Evolutionary conservation across 1,140 invertebrate genomes (phyloP), one percentile per base, ranked within the genome.

Genomic region (Parapsyche elsis): DNA sequence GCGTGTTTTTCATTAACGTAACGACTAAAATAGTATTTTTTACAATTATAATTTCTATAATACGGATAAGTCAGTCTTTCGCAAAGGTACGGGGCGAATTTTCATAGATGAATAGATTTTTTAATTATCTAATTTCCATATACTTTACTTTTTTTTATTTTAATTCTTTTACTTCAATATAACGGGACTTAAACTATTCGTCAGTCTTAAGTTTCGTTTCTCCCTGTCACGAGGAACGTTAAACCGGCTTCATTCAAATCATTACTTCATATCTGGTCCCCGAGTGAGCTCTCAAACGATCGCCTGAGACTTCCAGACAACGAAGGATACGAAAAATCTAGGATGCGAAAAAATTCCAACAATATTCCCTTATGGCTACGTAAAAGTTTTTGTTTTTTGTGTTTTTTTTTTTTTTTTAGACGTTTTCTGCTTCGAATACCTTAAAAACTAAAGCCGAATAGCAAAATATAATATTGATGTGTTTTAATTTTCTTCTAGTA

Each of bases 121-220:
- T 14, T 53, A 16, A 14, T 53, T 53, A 53, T 53, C 49, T 53
- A 53, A 53, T 5, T 1, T 14, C 4, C 49, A 53, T 53, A 53
- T 53, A 53, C n/a, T 53, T 14, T 16, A 14, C 49, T 2, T 14
- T 53, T 53, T 5, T n/a, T n/a, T n/a, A n/a, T n/a, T n/a, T n/a
- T n/a, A n/a, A n/a, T n/a, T n/a, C n/a, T 12, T 53, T 53, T 53
- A 53, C 12, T 73, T 30, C 26, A 21, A 16, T 46, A 46, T 53
- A 73, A 73, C 24, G 24, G n/a, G 46, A 26, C 49, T 80, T 71
- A 67, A 80, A 61, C 38, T 78, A 80, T 45, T 78, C 46, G 45
- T 82, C 81, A 82, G 81, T 82, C 81, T 82, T 82, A 80, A 75
- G 53, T 80, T 82, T 82, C 79, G 81, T 78, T 80, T 80, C 78